phyloP scores from a whole-genome alignment of 2,113 vertebrate genomes.

The Lophotis ruficrista region DNA sequence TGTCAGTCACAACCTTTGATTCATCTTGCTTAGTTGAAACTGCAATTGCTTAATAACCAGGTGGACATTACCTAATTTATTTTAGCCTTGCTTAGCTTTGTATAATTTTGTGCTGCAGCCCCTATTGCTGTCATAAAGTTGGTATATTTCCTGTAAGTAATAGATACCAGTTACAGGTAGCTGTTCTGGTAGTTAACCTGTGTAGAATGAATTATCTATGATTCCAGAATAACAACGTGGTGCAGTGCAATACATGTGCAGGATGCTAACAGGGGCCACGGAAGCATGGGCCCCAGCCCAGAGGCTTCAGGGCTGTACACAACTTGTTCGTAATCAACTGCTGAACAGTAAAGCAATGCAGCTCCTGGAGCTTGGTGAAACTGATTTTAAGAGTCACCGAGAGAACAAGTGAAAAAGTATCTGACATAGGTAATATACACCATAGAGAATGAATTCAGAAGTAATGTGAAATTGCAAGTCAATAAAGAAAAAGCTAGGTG shows the following conservation, averaged over 20 bases:
- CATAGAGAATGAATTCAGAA: not conserved
- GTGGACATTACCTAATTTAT: not conserved
- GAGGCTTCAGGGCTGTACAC: not conserved
- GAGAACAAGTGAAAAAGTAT: not conserved
- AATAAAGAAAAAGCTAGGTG: not conserved
- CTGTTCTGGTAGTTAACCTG: not conserved
- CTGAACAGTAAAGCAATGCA: not conserved
- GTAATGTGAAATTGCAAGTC: not conserved
- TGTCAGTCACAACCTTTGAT: not conserved
- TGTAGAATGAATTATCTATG: not conserved
- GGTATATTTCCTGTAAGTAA: not conserved
- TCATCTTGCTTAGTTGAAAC: not conserved
- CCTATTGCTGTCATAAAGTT: not conserved
- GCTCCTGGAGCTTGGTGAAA: not conserved
- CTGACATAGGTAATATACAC: not conserved
- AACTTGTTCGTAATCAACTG: not conserved
- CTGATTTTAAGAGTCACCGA: not conserved
- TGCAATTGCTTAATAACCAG: not conserved
- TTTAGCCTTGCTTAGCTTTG: not conserved
- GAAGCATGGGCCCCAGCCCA: accelerated
- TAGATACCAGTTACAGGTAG: not conserved
- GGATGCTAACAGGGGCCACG: not conserved
- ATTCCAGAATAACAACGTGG: not conserved
- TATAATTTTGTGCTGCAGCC: not conserved
- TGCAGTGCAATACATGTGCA: not conserved